Conservation (phyloP, 1,140 invertebrate genomes). For the Leptestheria dahalacensis region DNA sequence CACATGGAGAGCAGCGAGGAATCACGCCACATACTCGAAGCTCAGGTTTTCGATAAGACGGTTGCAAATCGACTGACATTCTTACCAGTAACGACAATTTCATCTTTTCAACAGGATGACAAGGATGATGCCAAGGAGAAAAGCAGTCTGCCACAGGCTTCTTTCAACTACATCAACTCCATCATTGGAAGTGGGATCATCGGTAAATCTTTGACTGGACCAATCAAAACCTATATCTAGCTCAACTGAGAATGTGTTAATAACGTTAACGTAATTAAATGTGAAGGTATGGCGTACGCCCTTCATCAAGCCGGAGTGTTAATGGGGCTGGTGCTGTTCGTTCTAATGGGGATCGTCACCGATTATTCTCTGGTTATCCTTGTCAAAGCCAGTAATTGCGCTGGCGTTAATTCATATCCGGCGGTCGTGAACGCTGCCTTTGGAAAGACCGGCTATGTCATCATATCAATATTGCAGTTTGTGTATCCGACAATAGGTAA, state of each 20-base stretch:
- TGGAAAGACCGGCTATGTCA: slow-evolving; percentile 59
- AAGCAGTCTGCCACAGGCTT: slow-evolving; percentile 32
- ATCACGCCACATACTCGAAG: not conserved
- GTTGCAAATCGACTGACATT: not conserved
- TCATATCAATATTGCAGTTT: slow-evolving; percentile 63
- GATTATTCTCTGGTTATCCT: slow-evolving; percentile 73
- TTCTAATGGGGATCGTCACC: slow-evolving; percentile 60
- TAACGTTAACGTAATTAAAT: not conserved
- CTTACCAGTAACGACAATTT: too few species aligned
- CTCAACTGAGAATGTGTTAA: not conserved
- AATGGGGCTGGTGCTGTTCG: slow-evolving; percentile 51
- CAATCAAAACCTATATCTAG: not conserved
- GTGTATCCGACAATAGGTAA: slow-evolving; percentile 75
- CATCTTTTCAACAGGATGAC: too few species aligned
- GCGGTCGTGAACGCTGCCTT: slow-evolving; percentile 69
- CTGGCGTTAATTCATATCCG: slow-evolving; percentile 66
- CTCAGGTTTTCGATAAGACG: not conserved
- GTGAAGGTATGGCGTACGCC: slow-evolving; percentile 62
- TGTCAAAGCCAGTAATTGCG: slow-evolving; percentile 62
- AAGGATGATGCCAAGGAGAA: not conserved
- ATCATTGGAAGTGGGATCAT: slow-evolving; percentile 81
- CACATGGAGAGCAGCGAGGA: not conserved
- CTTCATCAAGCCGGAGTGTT: slow-evolving; percentile 65
- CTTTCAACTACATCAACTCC: slow-evolving; percentile 87
- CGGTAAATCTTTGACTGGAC: slow-evolving; percentile 36